Base-by-base conservation (phyloP, 2,113 vertebrate genomes). In the Dipodomys stephensi region DNA sequence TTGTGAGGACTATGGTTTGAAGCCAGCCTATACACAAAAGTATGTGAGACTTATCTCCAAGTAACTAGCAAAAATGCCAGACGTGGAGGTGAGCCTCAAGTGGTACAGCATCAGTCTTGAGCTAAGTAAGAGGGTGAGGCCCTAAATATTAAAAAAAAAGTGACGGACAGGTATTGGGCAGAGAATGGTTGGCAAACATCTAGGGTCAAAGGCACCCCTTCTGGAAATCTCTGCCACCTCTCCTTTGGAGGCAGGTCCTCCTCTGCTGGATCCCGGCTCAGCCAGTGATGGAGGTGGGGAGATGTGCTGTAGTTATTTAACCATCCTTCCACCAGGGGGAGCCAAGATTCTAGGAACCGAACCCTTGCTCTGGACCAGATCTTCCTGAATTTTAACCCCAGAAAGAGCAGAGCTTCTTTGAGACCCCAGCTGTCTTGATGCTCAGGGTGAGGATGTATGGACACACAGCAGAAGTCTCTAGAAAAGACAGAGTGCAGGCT, bases 331-430 rank as follows among this genome's bases (percentile, higher is more conserved):
- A 11, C 89, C 76, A 95, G 96, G 44, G 74, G 96, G 67, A 4
- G 94, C 71, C 83, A 88, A 64, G 6, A 8, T 4, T 12, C 3
- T 25, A 7, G 2, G 20, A 71, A 65, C 19, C 20, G 11, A 20
- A 35, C 3, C 7, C 10, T 25, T 18, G 0, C 35, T 4, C 3
- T 3, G 2, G 25, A 1, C 4, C 30, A 12, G 2, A 6, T 16
- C 7, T 57, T 32, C 69, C 25, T 3, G 23, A 44, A 8, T 57
- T 78, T 32, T 77, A 7, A 44, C 57, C 2, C 16, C 27, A 32
- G 73, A 32, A 8, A 9, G 1, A 15, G 76, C 20, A 3, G 9
- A 25, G 64, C 16, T 18, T 27, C n/a, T 12, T 1, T 3, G 8
- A 23, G 27, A 30, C 22, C 46, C 62, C 2, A 65, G 32, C 28